phyloP scores from a whole-genome alignment of 2,888 invertebrate genomes.

The Fissipunctia ypsillon region DNA sequence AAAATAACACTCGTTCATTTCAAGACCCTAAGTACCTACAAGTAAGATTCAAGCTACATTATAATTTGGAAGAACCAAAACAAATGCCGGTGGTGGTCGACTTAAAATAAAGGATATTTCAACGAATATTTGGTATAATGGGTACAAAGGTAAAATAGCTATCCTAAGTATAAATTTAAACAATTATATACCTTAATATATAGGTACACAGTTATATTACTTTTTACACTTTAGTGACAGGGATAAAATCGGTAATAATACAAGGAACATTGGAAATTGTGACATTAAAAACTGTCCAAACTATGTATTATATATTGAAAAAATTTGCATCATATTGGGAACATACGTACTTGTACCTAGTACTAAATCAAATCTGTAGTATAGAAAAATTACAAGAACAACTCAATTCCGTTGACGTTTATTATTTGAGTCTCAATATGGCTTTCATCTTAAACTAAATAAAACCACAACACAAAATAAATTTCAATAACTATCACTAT shows the following conservation, averaged over 20 bases:
- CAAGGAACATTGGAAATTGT: conserved; percentile 34
- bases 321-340: not conserved
- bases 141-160: conserved; percentile 61
- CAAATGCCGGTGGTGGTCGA: conserved; percentile 66
- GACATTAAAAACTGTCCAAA: not conserved
- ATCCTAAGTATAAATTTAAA: conserved; percentile 66
- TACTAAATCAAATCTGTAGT: not conserved
- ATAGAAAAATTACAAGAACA: conserved; percentile 10
- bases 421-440: conserved; percentile 11
- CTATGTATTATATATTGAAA: not conserved
- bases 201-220: conserved; percentile 43
- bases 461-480: conserved; percentile 39
- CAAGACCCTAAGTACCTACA: not conserved
- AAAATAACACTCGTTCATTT: not conserved
- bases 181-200: conserved; percentile 57
- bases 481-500: conserved; percentile 32
- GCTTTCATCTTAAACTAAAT: conserved; percentile 20
- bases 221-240: conserved; percentile 55
- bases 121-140: conserved; percentile 74
- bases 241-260: conserved; percentile 23
- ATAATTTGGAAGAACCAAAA: conserved; percentile 66
- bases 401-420: conserved; percentile 36
- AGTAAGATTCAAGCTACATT: conserved; percentile 15
- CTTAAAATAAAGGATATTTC: conserved; percentile 67
- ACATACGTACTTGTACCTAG: not conserved